A percentile compares a stretch with the other conserved stretches of the same genome.
phyloP scores from a whole-genome alignment of 2,888 invertebrate genomes.

The Dichetophora obliterata region DNA sequence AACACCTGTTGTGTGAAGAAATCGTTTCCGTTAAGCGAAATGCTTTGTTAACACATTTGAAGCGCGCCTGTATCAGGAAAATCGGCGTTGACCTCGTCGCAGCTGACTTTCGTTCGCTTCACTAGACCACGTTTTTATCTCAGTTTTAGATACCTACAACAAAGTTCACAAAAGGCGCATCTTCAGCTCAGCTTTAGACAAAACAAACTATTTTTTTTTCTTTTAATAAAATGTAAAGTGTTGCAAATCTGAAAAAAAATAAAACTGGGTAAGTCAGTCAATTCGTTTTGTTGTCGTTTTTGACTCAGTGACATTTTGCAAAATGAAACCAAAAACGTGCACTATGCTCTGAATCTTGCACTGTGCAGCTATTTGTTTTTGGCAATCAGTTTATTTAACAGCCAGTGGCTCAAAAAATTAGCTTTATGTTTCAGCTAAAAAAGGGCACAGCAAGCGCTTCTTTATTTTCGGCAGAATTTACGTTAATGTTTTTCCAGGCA shows the following conservation, averaged over 20 bases:
- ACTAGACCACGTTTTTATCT: background rate
- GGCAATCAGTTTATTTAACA: no score
- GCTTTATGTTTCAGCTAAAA: background rate
- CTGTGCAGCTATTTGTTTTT: background rate
- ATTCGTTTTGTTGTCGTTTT: conserved; percentile 25
- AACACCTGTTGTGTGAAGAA: no score
- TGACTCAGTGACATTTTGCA: conserved; percentile 23
- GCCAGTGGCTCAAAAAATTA: background rate
- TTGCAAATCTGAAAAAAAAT: conserved; percentile 13
- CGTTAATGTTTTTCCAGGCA: background rate
- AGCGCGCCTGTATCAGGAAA: background rate
- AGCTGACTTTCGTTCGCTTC: conserved; percentile 60
- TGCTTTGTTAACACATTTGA: no score
- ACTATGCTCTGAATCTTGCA: conserved; percentile 12
- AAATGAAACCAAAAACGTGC: conserved; percentile 24
- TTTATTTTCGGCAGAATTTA: background rate
- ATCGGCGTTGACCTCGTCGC: conserved; percentile 65
- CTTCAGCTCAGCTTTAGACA: background rate
- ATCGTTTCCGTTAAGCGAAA: no score
- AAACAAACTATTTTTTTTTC: background rate
- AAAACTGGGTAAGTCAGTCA: conserved; percentile 50
- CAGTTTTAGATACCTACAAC: conserved; percentile 31
- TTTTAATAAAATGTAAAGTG: conserved; percentile 10
- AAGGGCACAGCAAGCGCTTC: background rate
- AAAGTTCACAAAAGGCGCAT: conserved; percentile 16